Base-by-base conservation (phyloP, 2,888 invertebrate species). In the Mythimna vitellina region DNA sequence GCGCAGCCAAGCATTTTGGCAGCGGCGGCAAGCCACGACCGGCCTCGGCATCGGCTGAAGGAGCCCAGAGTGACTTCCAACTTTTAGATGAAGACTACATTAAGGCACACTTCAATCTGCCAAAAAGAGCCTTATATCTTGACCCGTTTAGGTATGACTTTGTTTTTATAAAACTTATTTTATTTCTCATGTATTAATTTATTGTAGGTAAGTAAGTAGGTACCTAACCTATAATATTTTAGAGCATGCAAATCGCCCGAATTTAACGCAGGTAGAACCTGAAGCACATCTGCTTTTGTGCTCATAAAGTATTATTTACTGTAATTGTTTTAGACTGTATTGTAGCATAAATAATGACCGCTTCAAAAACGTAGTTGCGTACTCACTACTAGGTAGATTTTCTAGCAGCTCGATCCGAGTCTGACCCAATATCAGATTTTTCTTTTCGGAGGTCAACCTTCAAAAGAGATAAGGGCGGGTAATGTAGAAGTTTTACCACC, bases 21-120 rank as follows among this genome's bases (percentile, higher is more conserved):
- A 75, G 78, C n/a, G 35, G 75, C 46, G 65, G 73, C 32, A 71
- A 78, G 73, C 78, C 88, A 4, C 82, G 82, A 9, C 80, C 87
- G 6, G 62, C 81, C 1, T 49, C 88, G 1, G 73, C 88, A 1
- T 68, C 88, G 4, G 72, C 88, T 2, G 73, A 84, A 32, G 51
- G 77, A 3, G 65, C 80, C 1, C 76, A 86, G 0, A 85, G 81
- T 51, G 89, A 89, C 78, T 91, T 93, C 78, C 86, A 91, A 17
- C 85, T 95, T 4, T 90, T 95, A 7, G 93, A 93, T 80, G 94
- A 94, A 17, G 89, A 91, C 6, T 94, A 94, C 73, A 90, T 96
- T 29, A 93, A 91, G 82, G 92, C 93, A 73, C 89, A 96, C 79
- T 96, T 95, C 77, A 93, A 94, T 38, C 82, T 96, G 53, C 93